Percentiles rank a stretch among this genome's conserved stretches.
Evolutionary conservation across 1,140 invertebrate species (phyloP).

Genomic region (Nasonia longicornis): DNA sequence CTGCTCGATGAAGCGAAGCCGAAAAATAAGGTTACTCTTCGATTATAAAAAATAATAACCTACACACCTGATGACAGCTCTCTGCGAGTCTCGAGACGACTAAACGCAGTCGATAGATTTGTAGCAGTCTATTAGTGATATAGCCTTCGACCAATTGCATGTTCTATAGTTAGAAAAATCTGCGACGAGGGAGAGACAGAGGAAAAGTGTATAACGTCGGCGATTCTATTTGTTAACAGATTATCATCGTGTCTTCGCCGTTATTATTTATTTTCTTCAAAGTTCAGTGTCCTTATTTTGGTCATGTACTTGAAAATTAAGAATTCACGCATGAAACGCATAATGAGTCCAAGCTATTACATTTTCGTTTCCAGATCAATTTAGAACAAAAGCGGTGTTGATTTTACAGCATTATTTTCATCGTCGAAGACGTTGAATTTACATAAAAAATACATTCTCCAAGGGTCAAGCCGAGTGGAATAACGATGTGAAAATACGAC

Average conservation of each 20-base stretch:
- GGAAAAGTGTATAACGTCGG: too few species aligned
- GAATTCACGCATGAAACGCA: background rate
- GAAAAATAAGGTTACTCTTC: background rate
- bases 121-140: conserved; percentile 56
- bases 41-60: background rate
- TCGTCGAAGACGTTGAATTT: background rate
- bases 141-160: conserved; percentile 64
- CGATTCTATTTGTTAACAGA: too few species aligned
- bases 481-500: background rate
- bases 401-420: background rate
- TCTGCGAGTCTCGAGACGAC: conserved; percentile 34
- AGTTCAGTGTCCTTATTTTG: too few species aligned
- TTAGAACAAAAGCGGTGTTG: background rate
- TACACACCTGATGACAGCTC: background rate
- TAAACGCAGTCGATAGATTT: conserved; percentile 47
- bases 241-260: too few species aligned
- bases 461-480: background rate
- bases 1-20: conserved; percentile 28
- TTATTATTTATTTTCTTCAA: too few species aligned
- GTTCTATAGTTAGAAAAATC: conserved; percentile 53
- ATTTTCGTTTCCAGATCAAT: background rate
- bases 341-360: background rate
- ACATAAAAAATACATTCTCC: background rate
- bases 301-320: background rate
- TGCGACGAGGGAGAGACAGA: too few species aligned